Percentiles rank a stretch among this genome's conserved stretches.
Evolutionary conservation across 2,797 vertebrate species (phyloP).

Genomic region (Spheniscus humboldti): DNA sequence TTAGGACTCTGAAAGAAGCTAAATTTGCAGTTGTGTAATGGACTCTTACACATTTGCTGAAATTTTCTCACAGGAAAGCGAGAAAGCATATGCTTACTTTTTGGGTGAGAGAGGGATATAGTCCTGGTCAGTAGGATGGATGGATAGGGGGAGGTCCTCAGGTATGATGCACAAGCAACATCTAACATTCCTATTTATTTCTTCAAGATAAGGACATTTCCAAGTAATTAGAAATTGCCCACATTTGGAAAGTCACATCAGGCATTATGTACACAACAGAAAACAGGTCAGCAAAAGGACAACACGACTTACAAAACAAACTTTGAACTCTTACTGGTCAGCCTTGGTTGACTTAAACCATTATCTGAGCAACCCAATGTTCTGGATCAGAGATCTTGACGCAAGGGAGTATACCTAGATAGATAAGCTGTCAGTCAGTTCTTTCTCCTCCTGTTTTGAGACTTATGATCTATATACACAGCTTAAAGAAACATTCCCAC

Average conservation of each 20-base stretch:
- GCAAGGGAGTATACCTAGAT: background rate
- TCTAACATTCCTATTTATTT: background rate
- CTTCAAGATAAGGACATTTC: background rate
- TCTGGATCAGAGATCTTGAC: background rate
- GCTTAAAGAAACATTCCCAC: background rate
- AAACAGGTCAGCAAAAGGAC: background rate
- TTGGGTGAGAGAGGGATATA: background rate
- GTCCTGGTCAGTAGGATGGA: background rate
- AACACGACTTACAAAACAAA: background rate
- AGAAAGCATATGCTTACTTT: background rate
- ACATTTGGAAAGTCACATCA: background rate
- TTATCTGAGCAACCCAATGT: background rate
- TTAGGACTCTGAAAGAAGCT: background rate
- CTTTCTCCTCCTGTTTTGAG: background rate
- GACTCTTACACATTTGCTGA: background rate
- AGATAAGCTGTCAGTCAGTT: background rate
- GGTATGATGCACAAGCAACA: background rate
- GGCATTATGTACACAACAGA: background rate
- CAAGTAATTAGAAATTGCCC: background rate
- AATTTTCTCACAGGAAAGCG: background rate
- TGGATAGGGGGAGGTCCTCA: background rate
- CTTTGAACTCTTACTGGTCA: background rate
- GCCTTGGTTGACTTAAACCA: background rate
- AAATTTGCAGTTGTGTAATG: background rate
- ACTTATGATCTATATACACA: background rate